phyloP scores from a whole-genome alignment of 2,888 invertebrate genomes.

The Hesperia comma region DNA sequence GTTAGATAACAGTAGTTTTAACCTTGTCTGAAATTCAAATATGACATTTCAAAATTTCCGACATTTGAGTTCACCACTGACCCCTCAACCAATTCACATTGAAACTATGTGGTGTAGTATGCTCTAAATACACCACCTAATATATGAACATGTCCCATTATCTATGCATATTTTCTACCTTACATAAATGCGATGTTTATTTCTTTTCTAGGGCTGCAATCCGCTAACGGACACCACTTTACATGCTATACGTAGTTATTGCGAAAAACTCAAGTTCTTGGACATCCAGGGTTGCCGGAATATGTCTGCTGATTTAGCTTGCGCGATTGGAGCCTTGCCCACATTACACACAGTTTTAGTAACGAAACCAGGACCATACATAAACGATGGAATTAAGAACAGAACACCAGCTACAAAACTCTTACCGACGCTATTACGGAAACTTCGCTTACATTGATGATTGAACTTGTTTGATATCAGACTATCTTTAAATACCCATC shows the following conservation, averaged over 20 bases:
- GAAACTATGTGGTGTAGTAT: too few relatives aligned
- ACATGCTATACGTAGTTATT: constrained; percentile 75
- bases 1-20: too few relatives aligned
- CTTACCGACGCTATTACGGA: constrained; percentile 69
- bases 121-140: too few relatives aligned
- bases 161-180: background rate
- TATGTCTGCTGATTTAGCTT: constrained; percentile 75
- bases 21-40: too few relatives aligned
- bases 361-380: constrained; percentile 76
- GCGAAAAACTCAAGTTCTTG: constrained; percentile 80
- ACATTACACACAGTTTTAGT: constrained; percentile 76
- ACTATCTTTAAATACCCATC: background rate
- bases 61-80: too few relatives aligned
- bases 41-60: too few relatives aligned
- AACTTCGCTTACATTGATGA: constrained; percentile 64
- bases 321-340: constrained; percentile 65
- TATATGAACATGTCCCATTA: too few relatives aligned
- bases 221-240: constrained; percentile 84
- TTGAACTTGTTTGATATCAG: background rate
- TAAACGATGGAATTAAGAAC: constrained; percentile 68
- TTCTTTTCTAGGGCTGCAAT: constrained; percentile 78
- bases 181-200: background rate
- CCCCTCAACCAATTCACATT: too few relatives aligned
- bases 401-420: constrained; percentile 69
- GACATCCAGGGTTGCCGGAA: constrained; percentile 83